Evolutionary conservation across 2,797 vertebrate genomes (phyloP).

Genomic region (Austrolebias charrua): DNA sequence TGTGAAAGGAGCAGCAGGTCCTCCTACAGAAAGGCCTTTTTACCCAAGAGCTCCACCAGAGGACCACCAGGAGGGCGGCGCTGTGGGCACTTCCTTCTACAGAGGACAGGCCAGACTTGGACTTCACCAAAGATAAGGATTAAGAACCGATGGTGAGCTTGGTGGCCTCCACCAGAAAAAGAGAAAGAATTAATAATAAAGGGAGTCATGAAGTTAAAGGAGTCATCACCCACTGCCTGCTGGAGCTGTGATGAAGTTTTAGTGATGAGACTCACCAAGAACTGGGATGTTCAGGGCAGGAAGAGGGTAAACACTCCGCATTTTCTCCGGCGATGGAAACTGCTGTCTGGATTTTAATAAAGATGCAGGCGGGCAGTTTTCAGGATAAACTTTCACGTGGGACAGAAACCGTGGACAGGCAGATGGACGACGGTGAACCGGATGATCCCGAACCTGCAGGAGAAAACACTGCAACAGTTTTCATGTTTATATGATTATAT

Average conservation of each 20-base stretch:
- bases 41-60: slow-evolving; percentile 28
- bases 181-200: slow-evolving; percentile 46
- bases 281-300: slow-evolving; percentile 31
- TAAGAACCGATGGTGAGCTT: slow-evolving; percentile 46
- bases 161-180: slow-evolving; percentile 48
- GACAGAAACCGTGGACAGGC: slow-evolving; percentile 72
- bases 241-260: no score
- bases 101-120: slow-evolving; percentile 45
- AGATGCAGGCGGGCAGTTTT: slow-evolving; percentile 42
- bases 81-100: slow-evolving; percentile 62
- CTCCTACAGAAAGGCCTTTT: slow-evolving; percentile 54
- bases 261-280: slow-evolving; percentile 52
- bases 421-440: slow-evolving; percentile 4
- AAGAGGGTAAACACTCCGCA: background rate
- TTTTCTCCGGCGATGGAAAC: slow-evolving; percentile 40
- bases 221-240: slow-evolving; percentile 7
- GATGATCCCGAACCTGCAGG: slow-evolving; percentile 41
- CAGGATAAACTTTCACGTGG: slow-evolving; percentile 71
- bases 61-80: slow-evolving; percentile 69
- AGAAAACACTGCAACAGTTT: background rate
- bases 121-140: slow-evolving; percentile 48
- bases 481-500: no score
- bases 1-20: slow-evolving; percentile 72
- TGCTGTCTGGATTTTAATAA: slow-evolving; percentile 38
- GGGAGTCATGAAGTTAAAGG: slow-evolving; percentile 37